A percentile compares a stretch with the other conserved stretches of the same genome.
Evolutionary conservation across 2,113 vertebrate genomes (phyloP).

Genomic region (Seriola rivoliana): DNA sequence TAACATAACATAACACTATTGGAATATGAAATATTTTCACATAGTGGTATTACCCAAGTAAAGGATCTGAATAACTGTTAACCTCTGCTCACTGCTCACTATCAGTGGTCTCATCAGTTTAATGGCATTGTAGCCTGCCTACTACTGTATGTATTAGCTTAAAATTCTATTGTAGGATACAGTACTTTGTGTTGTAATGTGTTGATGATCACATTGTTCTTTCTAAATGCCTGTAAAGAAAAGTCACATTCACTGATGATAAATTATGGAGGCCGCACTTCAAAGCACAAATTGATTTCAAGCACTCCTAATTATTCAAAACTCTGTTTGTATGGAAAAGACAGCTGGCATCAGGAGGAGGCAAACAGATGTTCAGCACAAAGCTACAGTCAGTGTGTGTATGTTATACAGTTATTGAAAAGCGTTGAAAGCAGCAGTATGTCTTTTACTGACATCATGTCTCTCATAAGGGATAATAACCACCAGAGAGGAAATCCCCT

Average conservation of each 20-base stretch:
- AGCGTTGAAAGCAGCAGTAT: conserved; percentile 36
- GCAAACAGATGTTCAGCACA: conserved; percentile 29
- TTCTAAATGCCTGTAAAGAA: neutral
- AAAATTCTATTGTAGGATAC: neutral
- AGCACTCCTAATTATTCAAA: conserved; percentile 27
- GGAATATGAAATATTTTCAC: neutral
- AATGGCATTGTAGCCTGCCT: neutral
- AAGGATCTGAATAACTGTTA: neutral
- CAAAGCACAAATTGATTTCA: conserved; percentile 31
- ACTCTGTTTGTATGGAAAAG: conserved; percentile 14
- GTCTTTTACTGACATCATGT: conserved; percentile 11
- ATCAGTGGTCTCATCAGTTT: neutral
- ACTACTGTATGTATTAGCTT: neutral
- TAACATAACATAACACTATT: neutral
- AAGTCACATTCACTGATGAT: conserved; percentile 9
- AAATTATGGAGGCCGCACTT: conserved; percentile 13
- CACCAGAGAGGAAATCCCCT: conserved; percentile 57
- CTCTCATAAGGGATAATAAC: conserved; percentile 40
- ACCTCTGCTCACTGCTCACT: neutral
- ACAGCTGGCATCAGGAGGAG: conserved; percentile 18
- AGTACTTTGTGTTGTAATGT: neutral
- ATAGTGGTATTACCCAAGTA: neutral
- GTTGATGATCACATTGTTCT: neutral
- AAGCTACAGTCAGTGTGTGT: conserved; percentile 17
- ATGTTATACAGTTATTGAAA: conserved; percentile 38